These are phyloP conservation scores for Epinephelus lanceolatus DNA, from an alignment of 2,113 vertebrate genomes.

Conservation along the genomic window DNA sequence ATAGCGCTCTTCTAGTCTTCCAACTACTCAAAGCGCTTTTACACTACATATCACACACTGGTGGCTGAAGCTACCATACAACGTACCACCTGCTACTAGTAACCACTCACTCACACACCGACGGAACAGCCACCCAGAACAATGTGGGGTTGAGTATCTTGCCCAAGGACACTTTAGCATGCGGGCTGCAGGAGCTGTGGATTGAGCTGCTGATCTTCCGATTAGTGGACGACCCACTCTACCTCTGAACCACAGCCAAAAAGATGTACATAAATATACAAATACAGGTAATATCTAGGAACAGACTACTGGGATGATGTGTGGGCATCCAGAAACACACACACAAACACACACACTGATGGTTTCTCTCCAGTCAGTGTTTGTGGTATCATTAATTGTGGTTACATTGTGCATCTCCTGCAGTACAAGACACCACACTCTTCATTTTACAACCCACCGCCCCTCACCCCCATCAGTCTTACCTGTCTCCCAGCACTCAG, in stretches of 20 bases:
- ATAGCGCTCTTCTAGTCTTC: too few species aligned
- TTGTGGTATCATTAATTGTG: not conserved
- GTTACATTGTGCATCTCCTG: not conserved
- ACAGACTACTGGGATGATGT: not conserved
- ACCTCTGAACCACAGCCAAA: not conserved
- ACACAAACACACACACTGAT: not conserved
- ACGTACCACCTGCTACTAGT: too few species aligned
- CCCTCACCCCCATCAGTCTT: conserved; percentile 59
- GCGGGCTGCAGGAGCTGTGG: too few species aligned
- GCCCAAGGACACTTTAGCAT: too few species aligned
- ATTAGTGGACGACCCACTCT: too few species aligned
- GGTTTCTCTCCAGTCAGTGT: not conserved
- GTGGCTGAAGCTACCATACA: too few species aligned
- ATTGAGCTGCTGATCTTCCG: too few species aligned
- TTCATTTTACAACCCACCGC: conserved; percentile 17
- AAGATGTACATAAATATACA: not conserved
- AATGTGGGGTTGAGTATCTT: too few species aligned
- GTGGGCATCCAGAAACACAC: not conserved
- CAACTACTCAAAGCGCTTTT: too few species aligned
- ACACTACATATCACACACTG: too few species aligned
- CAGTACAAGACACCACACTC: conserved; percentile 2
- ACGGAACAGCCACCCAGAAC: too few species aligned
- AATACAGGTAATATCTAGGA: not conserved
- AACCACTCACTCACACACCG: too few species aligned
- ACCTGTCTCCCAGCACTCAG: conserved; percentile 74